phyloP scores from a whole-genome alignment of 2,113 vertebrate species.

The Tautogolabrus adspersus region DNA sequence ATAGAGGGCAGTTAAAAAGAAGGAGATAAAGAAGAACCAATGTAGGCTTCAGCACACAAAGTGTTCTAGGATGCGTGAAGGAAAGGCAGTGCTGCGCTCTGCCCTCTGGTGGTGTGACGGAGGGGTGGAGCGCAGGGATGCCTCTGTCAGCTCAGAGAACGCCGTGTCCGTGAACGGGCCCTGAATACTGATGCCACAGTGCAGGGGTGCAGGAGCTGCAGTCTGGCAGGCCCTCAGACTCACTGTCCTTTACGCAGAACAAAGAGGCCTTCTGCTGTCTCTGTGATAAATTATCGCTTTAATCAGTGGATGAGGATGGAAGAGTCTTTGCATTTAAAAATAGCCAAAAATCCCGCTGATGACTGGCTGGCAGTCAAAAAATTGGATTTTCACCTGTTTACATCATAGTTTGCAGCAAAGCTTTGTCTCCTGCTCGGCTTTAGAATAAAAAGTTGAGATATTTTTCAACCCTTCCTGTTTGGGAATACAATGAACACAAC shows the following conservation, averaged over 20 bases:
- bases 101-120: slow-evolving; percentile 69
- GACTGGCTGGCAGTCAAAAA: neutral
- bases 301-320: rapidly evolving
- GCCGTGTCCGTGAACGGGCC: slow-evolving; percentile 77
- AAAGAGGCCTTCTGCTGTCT: neutral
- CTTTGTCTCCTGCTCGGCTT: neutral
- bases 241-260: slow-evolving; percentile 17
- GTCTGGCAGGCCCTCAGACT: slow-evolving; percentile 49
- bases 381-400: neutral
- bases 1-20: slow-evolving; percentile 20
- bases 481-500: neutral
- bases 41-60: slow-evolving; percentile 60
- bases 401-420: neutral
- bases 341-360: neutral
- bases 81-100: slow-evolving; percentile 32
- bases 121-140: slow-evolving; percentile 19
- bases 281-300: neutral
- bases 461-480: neutral
- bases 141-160: slow-evolving; percentile 62
- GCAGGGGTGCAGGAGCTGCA: slow-evolving; percentile 79
- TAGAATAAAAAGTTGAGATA: neutral
- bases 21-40: slow-evolving; percentile 41
- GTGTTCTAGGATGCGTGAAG: slow-evolving; percentile 34
- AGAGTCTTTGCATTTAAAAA: neutral
- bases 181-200: slow-evolving; percentile 82